Base-by-base conservation (phyloP, 2,113 vertebrate species). In the Rhea pennata region DNA sequence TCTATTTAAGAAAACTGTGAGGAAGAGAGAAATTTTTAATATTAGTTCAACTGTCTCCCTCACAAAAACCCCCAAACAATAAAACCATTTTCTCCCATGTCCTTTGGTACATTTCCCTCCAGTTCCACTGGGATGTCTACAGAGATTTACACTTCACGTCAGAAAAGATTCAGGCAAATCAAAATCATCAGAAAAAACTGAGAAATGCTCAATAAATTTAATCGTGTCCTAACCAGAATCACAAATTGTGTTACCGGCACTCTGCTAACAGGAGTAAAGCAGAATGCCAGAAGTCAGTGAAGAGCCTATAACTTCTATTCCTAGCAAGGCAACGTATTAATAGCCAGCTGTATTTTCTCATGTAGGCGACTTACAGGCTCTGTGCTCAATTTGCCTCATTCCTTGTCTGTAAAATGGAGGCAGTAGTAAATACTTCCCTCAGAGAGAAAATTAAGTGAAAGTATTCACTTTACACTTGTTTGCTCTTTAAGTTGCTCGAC, bases 221-320 rank as follows among this genome's bases (percentile, higher is more conserved):
- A 21, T 64, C 64, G 65, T 0, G 2, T 22, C 82, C 26, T 42
- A 90, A 75, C 33, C 9, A 3, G 7, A 70, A 92, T 15, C 5
- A 15, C 48, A 90, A 90, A 26, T 13, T 0, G 0, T 31, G 33
- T 40, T 78, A 66, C 29, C 65, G 87, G n/a, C 0, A 5, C 7
- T 65, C 56, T 66, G 36, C 12, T 58, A 75, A 12, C 0, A 0
- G 1, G 4, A 11, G 14, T n/a, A 50, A 72, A n/a, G 44, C 42
- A 90, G 66, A 88, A 93, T 65, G 39, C 22, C 31, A 59, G 11
- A 80, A 90, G n/a, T 36, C 46, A 0, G 2, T 61, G 56, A 40
- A 58, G 59, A 87, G 7, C 67, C 40, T 33, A 13, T 61, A 78
- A 66, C 31, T 82, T 44, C 48, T 27, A 12, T 31, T 46, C 36